Evolutionary conservation across 92 coral and sea anemone species (phyloP), one percentile per base, ranked within the genome.

Genomic region (Blastomussa wellsi): DNA sequence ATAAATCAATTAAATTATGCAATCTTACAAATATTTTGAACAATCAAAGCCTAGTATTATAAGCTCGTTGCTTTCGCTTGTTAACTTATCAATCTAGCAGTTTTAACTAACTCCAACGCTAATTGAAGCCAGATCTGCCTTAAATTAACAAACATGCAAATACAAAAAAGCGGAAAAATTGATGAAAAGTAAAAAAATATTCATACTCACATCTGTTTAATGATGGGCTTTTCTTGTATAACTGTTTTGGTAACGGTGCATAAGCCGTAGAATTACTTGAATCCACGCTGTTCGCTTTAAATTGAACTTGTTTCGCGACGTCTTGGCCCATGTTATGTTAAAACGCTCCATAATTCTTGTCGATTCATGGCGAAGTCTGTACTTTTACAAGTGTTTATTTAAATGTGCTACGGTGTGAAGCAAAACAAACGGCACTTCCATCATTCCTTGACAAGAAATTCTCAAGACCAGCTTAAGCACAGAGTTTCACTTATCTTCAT

Each of bases 241-340:
- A 24, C 60, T 83, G 80, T 39, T 83, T 83, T 10, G 80, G 87
- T 22, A 60, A 38, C 29, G 79, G 80, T 22, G 72, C 59, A 20
- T 74, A 72, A 35, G 44, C 60, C 17, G 49, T 33, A 83, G 74
- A 41, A 37, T 20, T 73, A n/a, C 13, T 59, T 57, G 73, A 24
- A 37, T 74, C 80, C 59, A 41, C 14, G 35, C 0, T 28, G 74
- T 75, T 75, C 26, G 10, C 29, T 64, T 33, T 60, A 1, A 73
- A 81, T 9, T 83, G 87, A 59, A 83, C 80, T 64, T 80, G 83
- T 77, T 85, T 91, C 15, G 82, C 72, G 16, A 88, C 85, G 78
- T 91, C 94, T 38, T 91, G 94, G 44, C 94, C 94, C 94, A 91
- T 89, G 79, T 73, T 49, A 28, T n/a, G 79, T 73, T 49, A 9